These are phyloP conservation scores for Drosophila pachea DNA, from an alignment of 1,140 invertebrate species.

Conservation along the genomic window DNA sequence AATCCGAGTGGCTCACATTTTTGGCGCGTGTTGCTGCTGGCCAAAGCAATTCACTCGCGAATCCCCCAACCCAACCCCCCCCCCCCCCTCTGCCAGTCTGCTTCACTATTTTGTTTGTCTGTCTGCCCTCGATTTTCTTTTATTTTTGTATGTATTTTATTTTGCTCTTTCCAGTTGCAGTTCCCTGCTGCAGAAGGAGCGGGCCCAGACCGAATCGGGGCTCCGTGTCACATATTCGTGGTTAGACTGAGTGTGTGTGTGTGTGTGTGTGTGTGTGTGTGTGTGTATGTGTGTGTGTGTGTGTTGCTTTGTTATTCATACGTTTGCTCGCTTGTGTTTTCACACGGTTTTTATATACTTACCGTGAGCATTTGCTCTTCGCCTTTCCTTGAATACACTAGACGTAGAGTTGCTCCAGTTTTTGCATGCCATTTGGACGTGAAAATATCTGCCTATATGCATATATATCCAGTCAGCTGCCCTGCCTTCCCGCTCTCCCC, in stretches of 20 bases:
- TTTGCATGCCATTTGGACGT: background rate
- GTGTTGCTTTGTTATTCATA: conserved; percentile 59
- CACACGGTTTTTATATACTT: conserved; percentile 60
- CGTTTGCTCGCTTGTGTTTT: conserved; percentile 55
- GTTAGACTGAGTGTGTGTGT: conserved; percentile 5
- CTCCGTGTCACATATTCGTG: conserved; percentile 18
- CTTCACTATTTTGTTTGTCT: conserved; percentile 39
- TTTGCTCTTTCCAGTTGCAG: conserved; percentile 36
- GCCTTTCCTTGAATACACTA: conserved; percentile 1
- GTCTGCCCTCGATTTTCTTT: conserved; percentile 18
- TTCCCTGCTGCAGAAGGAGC: conserved; percentile 22
- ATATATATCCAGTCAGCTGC: background rate
- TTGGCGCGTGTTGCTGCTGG: conserved; percentile 54
- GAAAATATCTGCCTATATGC: background rate
- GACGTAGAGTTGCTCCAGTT: background rate
- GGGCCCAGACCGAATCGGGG: conserved; percentile 13
- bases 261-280: conserved; percentile 10
- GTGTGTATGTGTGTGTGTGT: too few relatives aligned
- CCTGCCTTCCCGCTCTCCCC: background rate
- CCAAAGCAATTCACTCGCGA: conserved; percentile 66
- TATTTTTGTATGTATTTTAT: conserved; percentile 21
- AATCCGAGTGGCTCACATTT: conserved; percentile 43
- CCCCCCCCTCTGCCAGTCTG: background rate
- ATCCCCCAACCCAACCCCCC: background rate
- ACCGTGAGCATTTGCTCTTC: conserved; percentile 34